phyloP scores from a whole-genome alignment of 2,113 vertebrate species.

The Forbesichthys papilliferus region DNA sequence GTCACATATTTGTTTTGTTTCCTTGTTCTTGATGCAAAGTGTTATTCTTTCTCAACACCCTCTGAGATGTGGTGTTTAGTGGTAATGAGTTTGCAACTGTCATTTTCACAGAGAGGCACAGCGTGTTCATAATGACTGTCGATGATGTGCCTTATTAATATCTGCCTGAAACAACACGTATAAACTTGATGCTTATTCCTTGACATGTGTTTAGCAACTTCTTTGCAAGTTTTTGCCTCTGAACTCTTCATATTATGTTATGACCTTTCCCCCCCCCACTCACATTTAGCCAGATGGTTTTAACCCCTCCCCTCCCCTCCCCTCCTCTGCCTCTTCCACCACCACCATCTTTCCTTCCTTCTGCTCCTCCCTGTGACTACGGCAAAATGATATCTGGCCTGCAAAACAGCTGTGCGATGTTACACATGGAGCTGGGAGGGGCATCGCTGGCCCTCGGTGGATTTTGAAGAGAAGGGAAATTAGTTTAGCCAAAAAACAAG shows the following conservation, averaged over 20 bases:
- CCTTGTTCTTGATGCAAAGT: background rate
- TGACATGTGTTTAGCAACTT: background rate
- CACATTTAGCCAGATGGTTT: background rate
- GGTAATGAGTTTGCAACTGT: background rate
- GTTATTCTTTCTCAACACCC: background rate
- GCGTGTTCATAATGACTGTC: too few relatives aligned
- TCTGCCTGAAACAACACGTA: background rate
- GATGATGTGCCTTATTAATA: too few relatives aligned
- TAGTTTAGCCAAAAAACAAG: slow-evolving; percentile 6
- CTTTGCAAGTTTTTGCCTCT: too few relatives aligned
- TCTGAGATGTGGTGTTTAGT: background rate
- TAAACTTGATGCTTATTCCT: background rate
- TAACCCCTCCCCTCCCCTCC: background rate
- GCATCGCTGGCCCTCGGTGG: slow-evolving; percentile 24
- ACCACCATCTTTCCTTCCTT: background rate
- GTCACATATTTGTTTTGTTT: background rate
- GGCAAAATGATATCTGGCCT: slow-evolving; percentile 8
- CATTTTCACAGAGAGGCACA: background rate
- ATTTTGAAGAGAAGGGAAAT: slow-evolving; percentile 27
- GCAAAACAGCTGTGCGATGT: slow-evolving; percentile 54
- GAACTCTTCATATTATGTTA: too few relatives aligned
- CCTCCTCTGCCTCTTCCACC: slow-evolving; percentile 5
- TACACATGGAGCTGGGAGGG: slow-evolving; percentile 45
- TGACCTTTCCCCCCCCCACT: too few relatives aligned
- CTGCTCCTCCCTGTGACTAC: slow-evolving; percentile 13